Conservation (phyloP, 1,140 invertebrate species). For the Cyrtorhinus lividipennis region DNA sequence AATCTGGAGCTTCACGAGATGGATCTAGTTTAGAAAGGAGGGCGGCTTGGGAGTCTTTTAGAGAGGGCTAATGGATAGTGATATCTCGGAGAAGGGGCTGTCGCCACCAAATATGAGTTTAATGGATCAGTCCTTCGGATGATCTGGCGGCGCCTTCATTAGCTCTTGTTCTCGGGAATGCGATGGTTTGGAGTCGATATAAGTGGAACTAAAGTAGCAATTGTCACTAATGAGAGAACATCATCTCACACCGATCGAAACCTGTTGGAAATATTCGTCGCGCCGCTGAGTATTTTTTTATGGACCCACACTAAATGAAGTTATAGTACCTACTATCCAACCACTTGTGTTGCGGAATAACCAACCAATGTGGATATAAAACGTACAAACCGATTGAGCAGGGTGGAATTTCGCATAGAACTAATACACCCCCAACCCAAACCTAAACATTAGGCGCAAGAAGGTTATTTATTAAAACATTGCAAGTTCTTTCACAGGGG, state of each 20-base stretch:
- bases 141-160: not conserved
- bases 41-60: not conserved
- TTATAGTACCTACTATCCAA: no score
- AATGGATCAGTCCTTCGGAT: not conserved
- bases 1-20: not conserved
- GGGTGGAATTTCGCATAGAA: no score
- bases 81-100: not conserved
- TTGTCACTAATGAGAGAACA: constrained; percentile 7
- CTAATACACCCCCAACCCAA: no score
- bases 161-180: not conserved
- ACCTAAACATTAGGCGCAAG: no score
- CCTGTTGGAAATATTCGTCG: no score
- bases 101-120: constrained; percentile 9
- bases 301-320: no score
- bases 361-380: no score
- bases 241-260: not conserved
- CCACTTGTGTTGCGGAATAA: no score
- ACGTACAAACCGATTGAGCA: no score
- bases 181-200: not conserved
- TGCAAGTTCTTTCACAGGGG: no score
- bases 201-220: not conserved
- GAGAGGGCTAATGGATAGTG: constrained; percentile 3
- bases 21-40: not conserved
- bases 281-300: no score
- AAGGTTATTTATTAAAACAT: no score